A percentile compares a stretch with the other conserved stretches of the same genome.
phyloP scores from a whole-genome alignment of 2,113 vertebrate genomes.

The Merops nubicus region DNA sequence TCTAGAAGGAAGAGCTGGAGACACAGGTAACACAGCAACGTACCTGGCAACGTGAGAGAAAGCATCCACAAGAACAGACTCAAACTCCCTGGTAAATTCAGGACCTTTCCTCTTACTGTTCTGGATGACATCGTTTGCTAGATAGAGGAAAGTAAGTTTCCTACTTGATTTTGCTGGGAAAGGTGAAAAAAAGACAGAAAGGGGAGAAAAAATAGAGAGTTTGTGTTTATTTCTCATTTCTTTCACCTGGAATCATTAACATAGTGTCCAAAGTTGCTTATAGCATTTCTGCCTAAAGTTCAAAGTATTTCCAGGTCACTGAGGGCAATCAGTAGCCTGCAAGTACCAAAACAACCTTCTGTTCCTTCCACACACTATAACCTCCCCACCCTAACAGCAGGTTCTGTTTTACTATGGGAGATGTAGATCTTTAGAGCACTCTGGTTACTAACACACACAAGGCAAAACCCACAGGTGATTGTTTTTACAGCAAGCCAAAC shows the following conservation, averaged over 20 bases:
- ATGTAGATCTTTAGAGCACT: fast-evolving
- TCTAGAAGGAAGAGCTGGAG: neutral
- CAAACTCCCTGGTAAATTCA: constrained; percentile 95
- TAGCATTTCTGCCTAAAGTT: neutral
- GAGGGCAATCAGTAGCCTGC: neutral
- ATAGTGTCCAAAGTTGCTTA: neutral
- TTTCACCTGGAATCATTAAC: neutral
- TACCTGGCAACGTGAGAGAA: constrained; percentile 98
- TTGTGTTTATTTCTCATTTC: constrained; percentile 19
- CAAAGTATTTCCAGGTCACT: neutral
- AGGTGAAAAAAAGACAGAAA: neutral
- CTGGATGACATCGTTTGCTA: constrained; percentile 98
- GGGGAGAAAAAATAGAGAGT: neutral
- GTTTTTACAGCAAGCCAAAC: neutral
- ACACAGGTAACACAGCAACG: neutral
- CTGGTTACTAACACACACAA: fast-evolving
- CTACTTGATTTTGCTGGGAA: constrained; percentile 89
- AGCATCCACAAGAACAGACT: constrained; percentile 93
- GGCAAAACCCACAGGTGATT: neutral
- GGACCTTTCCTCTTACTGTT: constrained; percentile 99
- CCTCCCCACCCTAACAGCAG: neutral
- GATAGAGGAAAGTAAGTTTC: constrained; percentile 95
- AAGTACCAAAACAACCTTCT: neutral
- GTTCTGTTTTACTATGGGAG: neutral
- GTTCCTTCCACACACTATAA: neutral